Evolutionary conservation across 2,113 vertebrate species (phyloP), one percentile per base, ranked within the genome.

Genomic region (Paralichthys olivaceus): DNA sequence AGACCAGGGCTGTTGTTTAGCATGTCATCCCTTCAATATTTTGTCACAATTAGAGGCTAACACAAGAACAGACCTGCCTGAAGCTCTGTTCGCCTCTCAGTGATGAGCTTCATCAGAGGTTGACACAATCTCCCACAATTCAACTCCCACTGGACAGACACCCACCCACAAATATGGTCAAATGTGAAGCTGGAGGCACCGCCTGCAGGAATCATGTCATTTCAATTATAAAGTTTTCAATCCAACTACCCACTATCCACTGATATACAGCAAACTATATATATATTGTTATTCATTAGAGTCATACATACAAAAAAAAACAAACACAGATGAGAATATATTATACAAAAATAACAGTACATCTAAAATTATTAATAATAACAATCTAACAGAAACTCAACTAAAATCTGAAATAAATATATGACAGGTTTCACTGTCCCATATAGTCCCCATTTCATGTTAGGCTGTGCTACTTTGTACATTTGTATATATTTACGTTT

Each of bases 71-170:
- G 22, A 14, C 20, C 20, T n/a, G 49, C 53, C 69, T 45, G 34
- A 59, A 37, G 32, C 64, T 34, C 5, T 23, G 60, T 65, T 79
- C 70, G 78, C 74, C 83, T 81, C 62, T 74, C 26, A 57, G 60
- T 51, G 47, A 68, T 26, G 51, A 70, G 55, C 65, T 71, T 81
- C 66, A 62, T 47, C 63, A 25, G 32, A 43, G 62, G 37, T 68
- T 79, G 28, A 63, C 51, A 8, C 53, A 49, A 7, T 74, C 58
- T 68, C 32, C 75, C 61, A 67, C 32, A 1, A 29, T 51, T 61
- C 40, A 49, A 49, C 70, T 64, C 65, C 62, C 56, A 8, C 71
- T 62, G 43, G 28, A 57, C 67, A 53, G 49, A 82, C 37, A 57
- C 19, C 58, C 58, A 57, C 60, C 54, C 43, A 17, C 57, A 57